These are phyloP conservation scores for Cerceris ruficornis DNA, from an alignment of 2,888 invertebrate species.

Conservation along the genomic window DNA sequence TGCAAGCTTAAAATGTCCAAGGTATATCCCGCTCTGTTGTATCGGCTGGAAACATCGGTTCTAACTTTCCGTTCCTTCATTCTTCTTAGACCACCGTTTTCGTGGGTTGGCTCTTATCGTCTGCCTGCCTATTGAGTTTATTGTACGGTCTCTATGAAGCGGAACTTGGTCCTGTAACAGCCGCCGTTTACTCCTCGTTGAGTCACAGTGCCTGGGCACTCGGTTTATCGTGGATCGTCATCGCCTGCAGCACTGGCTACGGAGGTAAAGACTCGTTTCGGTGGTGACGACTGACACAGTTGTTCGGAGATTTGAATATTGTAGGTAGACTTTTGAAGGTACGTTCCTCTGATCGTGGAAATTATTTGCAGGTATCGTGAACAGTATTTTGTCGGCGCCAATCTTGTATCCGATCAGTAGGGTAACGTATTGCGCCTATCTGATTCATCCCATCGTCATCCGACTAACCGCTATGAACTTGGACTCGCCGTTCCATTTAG, in stretches of 20 bases:
- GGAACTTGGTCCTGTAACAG: constrained; percentile 86
- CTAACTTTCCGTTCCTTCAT: background rate
- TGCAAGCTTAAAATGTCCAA: constrained; percentile 89
- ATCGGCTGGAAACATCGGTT: background rate
- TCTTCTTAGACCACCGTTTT: constrained; percentile 84
- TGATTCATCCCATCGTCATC: constrained; percentile 92
- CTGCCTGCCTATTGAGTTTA: constrained; percentile 87
- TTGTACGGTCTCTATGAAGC: constrained; percentile 91
- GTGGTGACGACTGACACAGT: too few species aligned
- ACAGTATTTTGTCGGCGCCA: constrained; percentile 88
- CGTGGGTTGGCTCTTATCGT: constrained; percentile 88
- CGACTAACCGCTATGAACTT: constrained; percentile 91
- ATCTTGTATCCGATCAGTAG: constrained; percentile 92
- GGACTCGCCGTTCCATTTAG: constrained; percentile 92
- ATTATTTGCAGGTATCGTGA: constrained; percentile 83
- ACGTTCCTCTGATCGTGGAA: background rate
- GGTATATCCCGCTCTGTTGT: constrained; percentile 79
- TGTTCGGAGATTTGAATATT: background rate
- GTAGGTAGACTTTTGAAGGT: background rate
- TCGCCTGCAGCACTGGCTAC: constrained; percentile 92
- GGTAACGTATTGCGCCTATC: constrained; percentile 93
- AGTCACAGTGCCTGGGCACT: constrained; percentile 93
- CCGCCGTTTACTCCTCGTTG: constrained; percentile 90
- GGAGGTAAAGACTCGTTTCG: constrained; percentile 84
- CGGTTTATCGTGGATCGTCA: constrained; percentile 91